Percentiles rank a stretch among this genome's conserved stretches.
These are phyloP conservation scores for Hemicrepidius hirtus DNA, from an alignment of 2,888 invertebrate genomes.

Conservation along the genomic window DNA sequence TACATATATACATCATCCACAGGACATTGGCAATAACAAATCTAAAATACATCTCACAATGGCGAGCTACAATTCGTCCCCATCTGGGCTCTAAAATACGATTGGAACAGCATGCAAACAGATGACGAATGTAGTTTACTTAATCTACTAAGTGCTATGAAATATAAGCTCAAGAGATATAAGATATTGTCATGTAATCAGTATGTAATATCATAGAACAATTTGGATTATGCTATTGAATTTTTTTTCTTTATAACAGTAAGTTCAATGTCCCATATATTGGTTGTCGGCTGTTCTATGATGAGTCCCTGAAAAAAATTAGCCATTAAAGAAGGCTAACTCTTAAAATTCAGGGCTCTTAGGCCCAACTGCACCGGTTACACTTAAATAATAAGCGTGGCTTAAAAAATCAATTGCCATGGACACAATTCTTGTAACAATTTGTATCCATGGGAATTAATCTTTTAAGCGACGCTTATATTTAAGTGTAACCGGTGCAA, in stretches of 20 bases:
- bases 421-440: too few species aligned
- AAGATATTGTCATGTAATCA: slow-evolving; percentile 70
- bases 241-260: slow-evolving; percentile 31
- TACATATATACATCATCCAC: slow-evolving; percentile 70
- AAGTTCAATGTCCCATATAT: slow-evolving; percentile 47
- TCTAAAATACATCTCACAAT: slow-evolving; percentile 49
- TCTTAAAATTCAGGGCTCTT: too few species aligned
- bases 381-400: too few species aligned
- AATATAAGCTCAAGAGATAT: slow-evolving; percentile 64
- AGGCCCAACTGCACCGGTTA: too few species aligned
- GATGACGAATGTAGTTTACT: slow-evolving; percentile 42
- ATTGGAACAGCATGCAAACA: slow-evolving; percentile 57
- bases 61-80: slow-evolving; percentile 55
- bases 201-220: slow-evolving; percentile 54
- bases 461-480: too few species aligned
- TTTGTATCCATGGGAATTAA: too few species aligned
- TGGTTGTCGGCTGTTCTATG: slow-evolving; percentile 57
- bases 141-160: slow-evolving; percentile 56
- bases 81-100: slow-evolving; percentile 42
- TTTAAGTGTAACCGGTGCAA: too few species aligned
- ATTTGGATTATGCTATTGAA: slow-evolving; percentile 47
- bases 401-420: too few species aligned
- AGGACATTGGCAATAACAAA: slow-evolving; percentile 66
- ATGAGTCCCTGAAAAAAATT: slow-evolving; percentile 65
- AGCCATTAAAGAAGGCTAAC: too few species aligned